Conservation (phyloP, 1,140 invertebrate species). For the Drosophila rufa region DNA sequence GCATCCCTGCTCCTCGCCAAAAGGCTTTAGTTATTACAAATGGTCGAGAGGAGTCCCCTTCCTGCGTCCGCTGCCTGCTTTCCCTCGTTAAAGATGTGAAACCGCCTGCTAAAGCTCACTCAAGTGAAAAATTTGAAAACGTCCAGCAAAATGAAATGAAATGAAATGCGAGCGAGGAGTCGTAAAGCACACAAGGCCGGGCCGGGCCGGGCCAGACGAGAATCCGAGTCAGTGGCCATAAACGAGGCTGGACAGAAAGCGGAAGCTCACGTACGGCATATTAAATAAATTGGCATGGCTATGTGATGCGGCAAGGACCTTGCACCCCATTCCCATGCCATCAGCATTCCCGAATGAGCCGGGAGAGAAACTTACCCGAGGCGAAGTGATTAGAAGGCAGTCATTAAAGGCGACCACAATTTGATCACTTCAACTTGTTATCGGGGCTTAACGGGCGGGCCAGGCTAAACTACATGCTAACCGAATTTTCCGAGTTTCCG, state of each 20-base stretch:
- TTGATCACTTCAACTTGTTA: slow-evolving; percentile 37
- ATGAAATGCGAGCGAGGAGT: slow-evolving; percentile 51
- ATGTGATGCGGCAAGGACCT: slow-evolving; percentile 61
- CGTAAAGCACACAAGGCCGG: slow-evolving; percentile 21
- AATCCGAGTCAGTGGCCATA: slow-evolving; percentile 35
- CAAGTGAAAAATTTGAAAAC: slow-evolving; percentile 81
- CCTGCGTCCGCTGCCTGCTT: slow-evolving; percentile 9
- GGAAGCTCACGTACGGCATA: slow-evolving; percentile 79
- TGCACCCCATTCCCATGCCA: slow-evolving; percentile 1
- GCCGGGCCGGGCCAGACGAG: slow-evolving; percentile 4
- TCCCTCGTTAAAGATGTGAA: slow-evolving; percentile 64
- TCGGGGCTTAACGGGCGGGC: slow-evolving; percentile 8
- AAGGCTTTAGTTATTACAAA: slow-evolving; percentile 71
- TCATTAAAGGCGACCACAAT: slow-evolving; percentile 35
- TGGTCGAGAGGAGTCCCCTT: slow-evolving; percentile 45
- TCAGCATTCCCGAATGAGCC: not conserved
- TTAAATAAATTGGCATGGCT: slow-evolving; percentile 80
- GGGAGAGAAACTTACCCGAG: slow-evolving; percentile 13
- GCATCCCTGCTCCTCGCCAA: slow-evolving; percentile 22
- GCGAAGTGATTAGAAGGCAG: slow-evolving; percentile 42
- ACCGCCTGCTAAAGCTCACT: slow-evolving; percentile 66
- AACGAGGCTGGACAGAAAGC: slow-evolving; percentile 42
- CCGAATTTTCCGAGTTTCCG: slow-evolving; percentile 14
- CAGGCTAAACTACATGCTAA: not conserved
- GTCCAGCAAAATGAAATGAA: slow-evolving; percentile 74